phyloP scores from a whole-genome alignment of 2,797 vertebrate species.

The Discoglossus pictus region DNA sequence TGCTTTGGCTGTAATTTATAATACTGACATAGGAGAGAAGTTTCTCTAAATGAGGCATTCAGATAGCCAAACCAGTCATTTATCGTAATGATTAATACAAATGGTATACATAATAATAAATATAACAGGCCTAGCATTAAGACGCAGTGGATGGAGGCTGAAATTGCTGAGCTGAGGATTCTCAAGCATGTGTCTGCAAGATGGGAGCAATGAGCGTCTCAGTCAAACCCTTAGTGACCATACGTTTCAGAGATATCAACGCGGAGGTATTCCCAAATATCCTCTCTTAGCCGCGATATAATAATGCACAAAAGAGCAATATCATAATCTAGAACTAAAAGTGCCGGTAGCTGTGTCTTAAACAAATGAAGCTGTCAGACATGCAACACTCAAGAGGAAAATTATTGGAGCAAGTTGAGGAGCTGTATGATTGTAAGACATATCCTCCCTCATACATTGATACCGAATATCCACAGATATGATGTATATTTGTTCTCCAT shows the following conservation, averaged over 20 bases:
- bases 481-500: no score
- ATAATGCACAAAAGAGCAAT: conserved; percentile 67
- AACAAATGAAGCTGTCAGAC: conserved; percentile 86
- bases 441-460: no score
- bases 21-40: conserved; percentile 97
- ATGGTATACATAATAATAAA: conserved; percentile 99
- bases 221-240: conserved; percentile 64
- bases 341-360: conserved; percentile 67
- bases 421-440: conserved; percentile 69
- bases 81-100: conserved; percentile 99
- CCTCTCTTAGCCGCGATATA: conserved; percentile 60
- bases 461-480: no score
- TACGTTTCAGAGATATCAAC: conserved; percentile 63
- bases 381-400: conserved; percentile 77
- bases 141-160: conserved; percentile 61
- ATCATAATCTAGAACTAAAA: conserved; percentile 75
- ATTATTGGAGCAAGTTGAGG: conserved; percentile 70
- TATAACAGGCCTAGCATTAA: conserved; percentile 79
- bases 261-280: conserved; percentile 68
- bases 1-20: conserved; percentile 96
- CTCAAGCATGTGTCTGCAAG: conserved; percentile 53
- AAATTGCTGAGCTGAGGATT: conserved; percentile 69
- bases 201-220: conserved; percentile 56
- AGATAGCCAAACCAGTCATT: conserved; percentile 98
- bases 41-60: conserved; percentile 99